Percentiles rank a stretch among this genome's conserved stretches.
phyloP scores from a whole-genome alignment of 2,797 vertebrate genomes.

The Petrocephalus schoutedeni region DNA sequence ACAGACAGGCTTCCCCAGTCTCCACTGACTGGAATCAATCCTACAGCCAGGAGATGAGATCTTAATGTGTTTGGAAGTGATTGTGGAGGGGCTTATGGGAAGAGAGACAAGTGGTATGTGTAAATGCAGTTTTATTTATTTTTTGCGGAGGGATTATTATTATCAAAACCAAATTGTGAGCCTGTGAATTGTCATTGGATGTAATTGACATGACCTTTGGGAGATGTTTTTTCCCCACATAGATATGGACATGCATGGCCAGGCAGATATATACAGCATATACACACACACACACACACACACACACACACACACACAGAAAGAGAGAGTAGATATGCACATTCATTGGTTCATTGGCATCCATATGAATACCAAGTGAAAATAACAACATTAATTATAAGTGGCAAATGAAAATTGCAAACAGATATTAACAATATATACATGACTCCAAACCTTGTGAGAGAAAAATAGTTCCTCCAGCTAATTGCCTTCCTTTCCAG shows the following conservation, averaged over 20 bases:
- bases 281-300: neutral
- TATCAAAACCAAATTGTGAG: neutral
- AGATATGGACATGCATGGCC: neutral
- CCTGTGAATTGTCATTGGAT: neutral
- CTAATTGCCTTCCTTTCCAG: neutral
- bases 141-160: neutral
- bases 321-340: neutral
- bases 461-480: neutral
- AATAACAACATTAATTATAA: neutral
- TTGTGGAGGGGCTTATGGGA: neutral
- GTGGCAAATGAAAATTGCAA: neutral
- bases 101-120: neutral
- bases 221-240: neutral
- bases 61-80: conserved; percentile 49
- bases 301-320: neutral
- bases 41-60: conserved; percentile 48
- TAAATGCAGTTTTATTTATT: neutral
- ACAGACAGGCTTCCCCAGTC: conserved; percentile 43
- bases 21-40: conserved; percentile 49
- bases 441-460: neutral
- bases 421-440: neutral
- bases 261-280: neutral
- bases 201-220: neutral
- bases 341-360: neutral
- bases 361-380: neutral